These are phyloP conservation scores for Perizoma flavofasciatum DNA, from an alignment of 2,888 invertebrate species.

Conservation along the genomic window DNA sequence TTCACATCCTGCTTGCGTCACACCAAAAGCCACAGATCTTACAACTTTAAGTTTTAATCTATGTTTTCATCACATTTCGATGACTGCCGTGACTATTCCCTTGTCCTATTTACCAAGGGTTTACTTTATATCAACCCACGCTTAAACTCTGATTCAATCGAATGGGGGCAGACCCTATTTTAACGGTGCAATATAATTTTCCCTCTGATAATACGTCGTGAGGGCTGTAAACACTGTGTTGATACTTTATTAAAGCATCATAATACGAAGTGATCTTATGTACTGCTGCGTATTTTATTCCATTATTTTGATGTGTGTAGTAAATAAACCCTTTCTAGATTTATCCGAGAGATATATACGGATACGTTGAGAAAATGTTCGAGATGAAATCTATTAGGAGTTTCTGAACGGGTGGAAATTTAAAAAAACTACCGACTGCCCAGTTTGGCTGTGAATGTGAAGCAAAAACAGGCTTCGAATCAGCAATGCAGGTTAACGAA, in stretches of 20 bases:
- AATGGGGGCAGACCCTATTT: conserved; percentile 45
- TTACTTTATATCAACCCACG: conserved; percentile 28
- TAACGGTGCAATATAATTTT: conserved; percentile 48
- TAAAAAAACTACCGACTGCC: conserved; percentile 7
- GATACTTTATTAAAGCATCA: conserved; percentile 36
- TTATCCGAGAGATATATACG: background rate
- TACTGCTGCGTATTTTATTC: conserved; percentile 35
- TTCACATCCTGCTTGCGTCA: conserved; percentile 18
- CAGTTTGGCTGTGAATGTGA: conserved; percentile 32
- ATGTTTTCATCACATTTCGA: conserved; percentile 18
- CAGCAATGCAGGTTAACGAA: conserved; percentile 39
- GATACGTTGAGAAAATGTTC: background rate
- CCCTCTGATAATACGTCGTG: conserved; percentile 43
- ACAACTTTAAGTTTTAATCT: background rate
- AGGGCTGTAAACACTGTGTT: conserved; percentile 48
- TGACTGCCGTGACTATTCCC: conserved; percentile 28
- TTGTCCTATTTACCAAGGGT: conserved; percentile 31
- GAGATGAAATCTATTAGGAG: background rate
- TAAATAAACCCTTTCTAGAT: conserved; percentile 45
- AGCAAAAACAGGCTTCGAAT: conserved; percentile 38
- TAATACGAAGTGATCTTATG: conserved; percentile 36
- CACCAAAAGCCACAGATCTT: background rate
- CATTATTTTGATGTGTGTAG: conserved; percentile 33
- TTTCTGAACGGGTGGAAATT: conserved; percentile 1
- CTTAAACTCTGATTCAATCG: conserved; percentile 38